These are phyloP conservation scores for Limnephilus lunatus DNA, from an alignment of 2,888 invertebrate genomes.

Conservation along the genomic window DNA sequence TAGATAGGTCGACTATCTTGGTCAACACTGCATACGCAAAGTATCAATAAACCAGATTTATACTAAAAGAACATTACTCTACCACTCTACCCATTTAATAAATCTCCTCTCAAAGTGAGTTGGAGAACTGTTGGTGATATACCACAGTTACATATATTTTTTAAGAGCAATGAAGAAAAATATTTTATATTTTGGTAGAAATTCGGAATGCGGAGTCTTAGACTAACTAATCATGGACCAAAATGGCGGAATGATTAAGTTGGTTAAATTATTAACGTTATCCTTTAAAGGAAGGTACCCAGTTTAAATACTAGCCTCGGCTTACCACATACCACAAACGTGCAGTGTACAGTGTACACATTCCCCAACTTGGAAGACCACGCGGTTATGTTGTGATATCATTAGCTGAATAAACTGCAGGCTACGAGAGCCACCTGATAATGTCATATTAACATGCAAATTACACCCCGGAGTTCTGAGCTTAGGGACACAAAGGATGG, in stretches of 20 bases:
- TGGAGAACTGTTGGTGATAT: too few species aligned
- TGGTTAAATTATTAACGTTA: not conserved
- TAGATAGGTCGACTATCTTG: too few species aligned
- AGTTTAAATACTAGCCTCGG: not conserved
- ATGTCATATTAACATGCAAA: slow-evolving; percentile 35
- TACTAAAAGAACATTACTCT: too few species aligned
- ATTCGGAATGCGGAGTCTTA: too few species aligned
- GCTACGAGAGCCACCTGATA: slow-evolving; percentile 32
- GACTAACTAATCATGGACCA: too few species aligned
- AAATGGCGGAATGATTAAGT: not conserved
- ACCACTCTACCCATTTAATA: too few species aligned
- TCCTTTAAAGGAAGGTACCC: not conserved
- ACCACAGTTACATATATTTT: too few species aligned
- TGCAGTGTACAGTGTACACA: not conserved
- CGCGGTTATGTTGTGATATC: not conserved
- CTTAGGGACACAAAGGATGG: not conserved
- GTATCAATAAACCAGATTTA: too few species aligned
- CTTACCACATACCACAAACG: not conserved
- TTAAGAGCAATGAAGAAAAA: too few species aligned
- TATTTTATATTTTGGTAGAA: too few species aligned
- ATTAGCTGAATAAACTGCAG: not conserved
- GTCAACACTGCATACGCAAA: too few species aligned
- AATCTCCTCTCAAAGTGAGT: too few species aligned
- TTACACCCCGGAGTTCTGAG: not conserved
- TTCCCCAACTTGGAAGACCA: not conserved